Base-by-base conservation (phyloP, 2,888 invertebrate species). In the Hylaea fasciaria region DNA sequence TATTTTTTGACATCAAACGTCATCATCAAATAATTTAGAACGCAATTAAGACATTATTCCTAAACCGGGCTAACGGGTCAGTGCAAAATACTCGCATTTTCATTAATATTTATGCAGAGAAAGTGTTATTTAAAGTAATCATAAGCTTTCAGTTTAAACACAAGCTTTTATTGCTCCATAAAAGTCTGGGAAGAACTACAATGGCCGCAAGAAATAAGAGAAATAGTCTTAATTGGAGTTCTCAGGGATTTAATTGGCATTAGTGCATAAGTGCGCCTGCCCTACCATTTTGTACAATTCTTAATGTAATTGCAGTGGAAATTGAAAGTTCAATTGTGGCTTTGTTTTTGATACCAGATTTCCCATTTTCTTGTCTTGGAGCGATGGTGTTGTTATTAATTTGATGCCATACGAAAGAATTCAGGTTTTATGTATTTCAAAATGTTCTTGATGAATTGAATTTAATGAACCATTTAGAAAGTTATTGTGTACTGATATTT, bases 51-150 rank as follows among this genome's bases (percentile, higher is more conserved):
- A 68, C 69, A 71, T 66, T 73, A 66, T 58, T 68, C 60, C 65
- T 10, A 32, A 65, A 70, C 68, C 57, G 53, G 69, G 66, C 57
- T 62, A 69, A 50, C 64, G 48, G 72, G 68, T 70, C 68, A 56
- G 58, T 47, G 56, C 64, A 64, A 63, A 61, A 55, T 65, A 66
- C 71, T 70, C 60, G 56, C 68, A 56, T 68, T 68, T 68, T 64
- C 65, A 72, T 75, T 70, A 71, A 72, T 71, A 77, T 71, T 70
- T 65, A 72, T 66, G 59, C 51, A 70, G 77, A 69, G 77, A 80
- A 81, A 80, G 80, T 81, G 73, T 75, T 78, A 69, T 65, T 65
- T 76, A 73, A 60, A 56, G 62, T 74, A 79, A 76, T 78, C 70
- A 68, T 68, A 40, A 58, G 73, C 56, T 74, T 74, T 71, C 64